A percentile compares a stretch with the other conserved stretches of the same genome.
These are phyloP conservation scores for Tetraneura akinire DNA, from an alignment of 1,140 invertebrate species.

Conservation along the genomic window DNA sequence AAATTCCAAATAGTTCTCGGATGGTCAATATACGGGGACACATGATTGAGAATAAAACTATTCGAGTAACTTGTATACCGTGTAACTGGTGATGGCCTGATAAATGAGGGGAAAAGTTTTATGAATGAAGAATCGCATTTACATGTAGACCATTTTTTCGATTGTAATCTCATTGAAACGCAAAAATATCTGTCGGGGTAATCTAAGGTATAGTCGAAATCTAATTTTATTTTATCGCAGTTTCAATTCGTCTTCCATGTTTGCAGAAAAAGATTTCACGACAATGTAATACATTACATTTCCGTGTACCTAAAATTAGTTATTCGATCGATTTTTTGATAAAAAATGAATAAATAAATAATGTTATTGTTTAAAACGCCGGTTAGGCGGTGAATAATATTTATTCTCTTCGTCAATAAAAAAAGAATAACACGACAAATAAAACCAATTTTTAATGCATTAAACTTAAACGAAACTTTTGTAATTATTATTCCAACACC, in stretches of 20 bases:
- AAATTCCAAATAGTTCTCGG: not conserved
- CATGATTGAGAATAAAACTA: not conserved
- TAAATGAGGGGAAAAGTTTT: not conserved
- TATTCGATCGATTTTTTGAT: too few species aligned
- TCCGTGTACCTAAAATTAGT: not conserved
- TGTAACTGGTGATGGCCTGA: too few species aligned
- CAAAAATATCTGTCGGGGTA: constrained; percentile 8
- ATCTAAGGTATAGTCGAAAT: not conserved
- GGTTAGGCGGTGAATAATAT: too few species aligned
- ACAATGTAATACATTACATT: not conserved
- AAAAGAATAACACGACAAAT: too few species aligned
- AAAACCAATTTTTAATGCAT: too few species aligned
- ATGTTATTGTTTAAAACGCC: too few species aligned
- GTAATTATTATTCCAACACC: too few species aligned
- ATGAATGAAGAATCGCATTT: not conserved
- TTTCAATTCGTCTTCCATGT: not conserved
- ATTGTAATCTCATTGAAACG: not conserved
- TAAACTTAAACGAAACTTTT: constrained; percentile 25
- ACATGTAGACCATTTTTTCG: not conserved
- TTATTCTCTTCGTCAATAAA: too few species aligned
- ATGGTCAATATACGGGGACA: not conserved
- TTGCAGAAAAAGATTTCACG: not conserved
- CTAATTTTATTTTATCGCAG: not conserved
- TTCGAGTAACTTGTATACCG: not conserved
- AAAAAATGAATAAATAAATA: too few species aligned